Conservation (phyloP, 2,888 invertebrate species). For the Cephus nigrinus region DNA sequence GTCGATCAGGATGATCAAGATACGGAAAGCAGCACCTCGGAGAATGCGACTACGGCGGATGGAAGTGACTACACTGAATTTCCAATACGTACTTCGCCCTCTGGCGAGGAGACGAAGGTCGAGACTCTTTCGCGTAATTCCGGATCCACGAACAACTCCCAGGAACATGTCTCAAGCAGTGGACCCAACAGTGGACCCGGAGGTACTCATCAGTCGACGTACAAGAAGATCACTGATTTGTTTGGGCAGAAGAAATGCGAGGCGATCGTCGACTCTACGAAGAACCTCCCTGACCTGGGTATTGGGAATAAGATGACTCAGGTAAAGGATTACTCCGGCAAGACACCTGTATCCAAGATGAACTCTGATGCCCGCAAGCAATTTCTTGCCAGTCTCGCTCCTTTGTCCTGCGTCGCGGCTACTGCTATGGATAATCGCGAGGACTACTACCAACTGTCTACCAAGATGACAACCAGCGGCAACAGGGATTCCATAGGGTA, state of each 20-base stretch:
- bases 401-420: constrained; percentile 80
- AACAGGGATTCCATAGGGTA: constrained; percentile 74
- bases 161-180: neutral
- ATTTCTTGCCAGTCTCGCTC: constrained; percentile 82
- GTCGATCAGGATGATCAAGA: constrained; percentile 78
- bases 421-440: constrained; percentile 70
- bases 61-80: constrained; percentile 50
- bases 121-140: constrained; percentile 38
- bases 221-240: constrained; percentile 73
- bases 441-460: constrained; percentile 72
- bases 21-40: constrained; percentile 38
- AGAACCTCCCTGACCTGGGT: constrained; percentile 68
- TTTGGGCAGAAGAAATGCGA: constrained; percentile 69
- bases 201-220: constrained; percentile 71
- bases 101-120: constrained; percentile 73
- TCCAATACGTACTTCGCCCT: constrained; percentile 74
- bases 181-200: constrained; percentile 51
- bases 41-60: constrained; percentile 32
- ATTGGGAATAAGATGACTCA: constrained; percentile 61
- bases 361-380: constrained; percentile 77
- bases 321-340: constrained; percentile 51
- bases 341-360: constrained; percentile 63
- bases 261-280: constrained; percentile 59
- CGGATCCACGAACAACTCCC: constrained; percentile 3
- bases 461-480: constrained; percentile 62